These are phyloP conservation scores for Syndactyla subalaris DNA, from an alignment of 2,797 vertebrate genomes.

Conservation along the genomic window DNA sequence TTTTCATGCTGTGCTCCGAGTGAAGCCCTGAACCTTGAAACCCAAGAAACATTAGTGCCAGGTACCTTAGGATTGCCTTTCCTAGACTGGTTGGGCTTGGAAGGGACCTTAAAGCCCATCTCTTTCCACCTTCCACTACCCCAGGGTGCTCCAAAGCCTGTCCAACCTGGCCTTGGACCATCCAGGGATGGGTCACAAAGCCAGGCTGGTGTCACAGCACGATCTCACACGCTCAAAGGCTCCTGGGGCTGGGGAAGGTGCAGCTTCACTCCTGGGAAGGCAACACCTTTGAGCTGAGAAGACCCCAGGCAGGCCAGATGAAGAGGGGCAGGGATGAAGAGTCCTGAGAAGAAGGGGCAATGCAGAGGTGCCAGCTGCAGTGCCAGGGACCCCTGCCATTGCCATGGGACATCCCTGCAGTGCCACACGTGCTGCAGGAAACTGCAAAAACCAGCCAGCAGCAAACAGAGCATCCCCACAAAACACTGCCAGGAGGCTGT, in stretches of 20 bases:
- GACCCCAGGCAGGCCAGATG: background rate
- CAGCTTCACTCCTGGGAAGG: background rate
- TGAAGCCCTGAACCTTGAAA: accelerated
- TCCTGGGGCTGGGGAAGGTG: background rate
- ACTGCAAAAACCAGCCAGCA: background rate
- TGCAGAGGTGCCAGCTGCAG: background rate
- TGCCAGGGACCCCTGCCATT: background rate
- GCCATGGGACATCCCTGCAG: background rate
- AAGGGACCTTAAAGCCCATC: background rate
- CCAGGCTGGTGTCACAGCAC: accelerated
- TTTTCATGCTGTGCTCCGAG: background rate
- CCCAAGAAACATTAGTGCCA: background rate
- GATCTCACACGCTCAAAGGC: accelerated
- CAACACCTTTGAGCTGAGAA: accelerated
- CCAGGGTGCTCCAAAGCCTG: background rate
- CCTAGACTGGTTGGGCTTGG: background rate
- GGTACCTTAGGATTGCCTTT: background rate
- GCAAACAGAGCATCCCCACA: background rate
- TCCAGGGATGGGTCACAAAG: background rate
- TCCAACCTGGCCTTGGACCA: background rate
- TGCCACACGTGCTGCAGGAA: background rate
- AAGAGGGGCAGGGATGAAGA: background rate
- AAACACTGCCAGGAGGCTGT: background rate
- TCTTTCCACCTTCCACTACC: background rate
- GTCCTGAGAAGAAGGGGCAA: background rate